Conservation (phyloP, 2,797 vertebrate species). For the Periparus ater region DNA sequence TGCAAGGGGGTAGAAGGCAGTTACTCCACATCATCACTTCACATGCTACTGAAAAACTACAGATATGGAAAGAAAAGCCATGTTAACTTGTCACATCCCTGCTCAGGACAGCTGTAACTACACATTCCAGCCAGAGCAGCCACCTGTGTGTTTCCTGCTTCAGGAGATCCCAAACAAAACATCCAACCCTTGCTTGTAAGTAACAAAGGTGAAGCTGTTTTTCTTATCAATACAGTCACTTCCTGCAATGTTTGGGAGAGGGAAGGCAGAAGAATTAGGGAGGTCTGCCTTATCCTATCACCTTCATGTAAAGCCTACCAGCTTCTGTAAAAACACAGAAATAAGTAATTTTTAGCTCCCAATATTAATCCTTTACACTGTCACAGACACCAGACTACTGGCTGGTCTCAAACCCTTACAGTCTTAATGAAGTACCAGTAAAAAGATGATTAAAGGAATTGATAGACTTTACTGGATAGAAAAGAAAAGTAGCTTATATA, state of each 20-base stretch:
- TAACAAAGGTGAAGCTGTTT: background rate
- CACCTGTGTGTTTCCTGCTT: background rate
- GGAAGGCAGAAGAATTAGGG: background rate
- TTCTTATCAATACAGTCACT: background rate
- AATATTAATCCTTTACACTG: background rate
- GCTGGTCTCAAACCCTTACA: background rate
- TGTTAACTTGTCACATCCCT: background rate
- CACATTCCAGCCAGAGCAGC: background rate
- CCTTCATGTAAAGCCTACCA: background rate
- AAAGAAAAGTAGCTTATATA: background rate
- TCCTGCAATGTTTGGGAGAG: background rate
- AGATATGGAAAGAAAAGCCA: background rate
- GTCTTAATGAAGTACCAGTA: background rate
- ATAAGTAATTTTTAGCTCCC: background rate
- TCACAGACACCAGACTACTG: background rate
- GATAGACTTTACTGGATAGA: background rate
- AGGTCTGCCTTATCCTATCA: background rate
- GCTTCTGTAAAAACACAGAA: background rate
- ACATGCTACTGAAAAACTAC: background rate
- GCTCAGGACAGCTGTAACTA: background rate
- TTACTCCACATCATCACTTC: background rate
- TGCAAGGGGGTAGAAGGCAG: background rate
- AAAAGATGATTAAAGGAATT: background rate
- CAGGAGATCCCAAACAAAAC: background rate
- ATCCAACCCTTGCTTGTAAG: background rate